A percentile compares a stretch with the other conserved stretches of the same genome.
phyloP scores from a whole-genome alignment of 2,797 vertebrate genomes.

The Menidia menidia region DNA sequence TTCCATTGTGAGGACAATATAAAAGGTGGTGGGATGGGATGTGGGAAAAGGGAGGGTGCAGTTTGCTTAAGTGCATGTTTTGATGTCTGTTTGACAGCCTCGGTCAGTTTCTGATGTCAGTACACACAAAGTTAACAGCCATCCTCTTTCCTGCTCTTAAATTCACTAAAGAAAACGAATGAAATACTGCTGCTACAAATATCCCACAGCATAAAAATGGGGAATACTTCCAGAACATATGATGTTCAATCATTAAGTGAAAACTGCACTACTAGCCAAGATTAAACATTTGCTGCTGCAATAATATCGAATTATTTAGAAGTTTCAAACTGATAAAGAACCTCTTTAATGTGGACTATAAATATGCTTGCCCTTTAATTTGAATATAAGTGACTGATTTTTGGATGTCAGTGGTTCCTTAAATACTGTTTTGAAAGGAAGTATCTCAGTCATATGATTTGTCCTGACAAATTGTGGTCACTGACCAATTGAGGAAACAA shows the following conservation, averaged over 20 bases:
- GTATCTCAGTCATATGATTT: constrained; percentile 76
- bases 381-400: constrained; percentile 73
- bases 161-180: constrained; percentile 77
- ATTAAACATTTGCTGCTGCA: constrained; percentile 74
- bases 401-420: constrained; percentile 73
- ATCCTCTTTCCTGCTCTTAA: constrained; percentile 74
- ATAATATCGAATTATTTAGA: constrained; percentile 69
- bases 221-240: constrained; percentile 76
- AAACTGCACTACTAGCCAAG: constrained; percentile 67
- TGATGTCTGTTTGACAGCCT: constrained; percentile 82
- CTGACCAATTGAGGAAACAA: constrained; percentile 65
- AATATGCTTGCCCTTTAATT: constrained; percentile 71
- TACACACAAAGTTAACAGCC: constrained; percentile 74
- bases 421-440: constrained; percentile 80
- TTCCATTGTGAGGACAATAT: constrained; percentile 86
- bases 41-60: constrained; percentile 82
- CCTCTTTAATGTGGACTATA: constrained; percentile 66
- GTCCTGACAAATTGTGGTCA: constrained; percentile 75
- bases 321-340: constrained; percentile 72
- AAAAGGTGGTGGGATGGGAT: constrained; percentile 81
- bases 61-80: constrained; percentile 83
- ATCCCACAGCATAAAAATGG: constrained; percentile 76
- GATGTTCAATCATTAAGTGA: constrained; percentile 77
- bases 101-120: constrained; percentile 82
- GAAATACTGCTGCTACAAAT: constrained; percentile 77